Conservation (phyloP, 2,113 vertebrate genomes). For the Sinocyclocheilus anophthalmus region DNA sequence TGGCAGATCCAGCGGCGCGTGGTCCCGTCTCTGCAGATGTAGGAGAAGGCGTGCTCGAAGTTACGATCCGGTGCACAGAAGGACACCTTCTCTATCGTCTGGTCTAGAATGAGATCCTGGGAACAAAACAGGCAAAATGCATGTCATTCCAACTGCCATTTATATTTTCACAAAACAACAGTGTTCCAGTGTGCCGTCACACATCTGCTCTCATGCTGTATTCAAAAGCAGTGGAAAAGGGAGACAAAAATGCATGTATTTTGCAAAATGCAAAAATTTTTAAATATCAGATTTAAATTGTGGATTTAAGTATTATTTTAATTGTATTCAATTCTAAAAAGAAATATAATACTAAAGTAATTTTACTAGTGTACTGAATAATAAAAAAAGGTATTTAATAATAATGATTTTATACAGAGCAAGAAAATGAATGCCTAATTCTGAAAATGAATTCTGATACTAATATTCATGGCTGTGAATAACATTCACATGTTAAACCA, state of each 20-base stretch:
- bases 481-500: too few species aligned
- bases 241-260: too few species aligned
- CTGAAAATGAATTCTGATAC: too few species aligned
- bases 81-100: conserved; percentile 99
- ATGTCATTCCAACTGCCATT: not conserved
- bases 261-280: too few species aligned
- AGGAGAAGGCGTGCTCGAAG: conserved; percentile 97
- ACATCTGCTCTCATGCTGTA: too few species aligned
- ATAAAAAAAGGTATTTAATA: too few species aligned
- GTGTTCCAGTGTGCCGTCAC: not conserved
- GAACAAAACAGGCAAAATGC: not conserved
- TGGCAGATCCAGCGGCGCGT: conserved; percentile 99
- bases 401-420: too few species aligned
- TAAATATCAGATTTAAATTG: not conserved
- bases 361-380: too few species aligned
- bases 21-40: conserved; percentile 98
- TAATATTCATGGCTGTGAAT: too few species aligned
- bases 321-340: not conserved
- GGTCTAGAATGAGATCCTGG: conserved; percentile 97
- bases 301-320: not conserved
- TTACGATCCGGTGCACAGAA: conserved; percentile 98
- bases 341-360: too few species aligned
- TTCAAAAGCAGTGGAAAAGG: too few species aligned
- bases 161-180: not conserved
- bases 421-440: too few species aligned